phyloP scores from a whole-genome alignment of 2,113 vertebrate genomes.

The Taurulus bubalis region DNA sequence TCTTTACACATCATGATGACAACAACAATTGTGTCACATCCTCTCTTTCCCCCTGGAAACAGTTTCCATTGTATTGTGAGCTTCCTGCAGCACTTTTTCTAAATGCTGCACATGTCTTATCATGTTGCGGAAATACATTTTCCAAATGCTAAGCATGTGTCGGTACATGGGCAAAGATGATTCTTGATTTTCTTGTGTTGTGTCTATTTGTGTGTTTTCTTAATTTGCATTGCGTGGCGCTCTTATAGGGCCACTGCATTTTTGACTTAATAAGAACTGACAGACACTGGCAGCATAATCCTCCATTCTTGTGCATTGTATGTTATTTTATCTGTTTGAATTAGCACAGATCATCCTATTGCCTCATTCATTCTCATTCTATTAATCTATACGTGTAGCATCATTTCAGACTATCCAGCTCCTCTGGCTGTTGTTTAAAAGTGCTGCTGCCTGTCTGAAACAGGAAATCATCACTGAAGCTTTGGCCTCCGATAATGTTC shows the following conservation, averaged over 20 bases:
- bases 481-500: slow-evolving; percentile 56
- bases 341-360: slow-evolving; percentile 44
- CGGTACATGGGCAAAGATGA: not conserved
- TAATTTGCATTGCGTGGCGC: not conserved
- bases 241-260: not conserved
- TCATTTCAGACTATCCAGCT: slow-evolving; percentile 48
- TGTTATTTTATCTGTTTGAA: slow-evolving; percentile 21
- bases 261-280: not conserved
- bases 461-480: slow-evolving; percentile 68
- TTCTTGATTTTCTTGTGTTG: not conserved
- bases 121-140: not conserved
- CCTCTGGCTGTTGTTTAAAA: slow-evolving; percentile 54
- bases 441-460: slow-evolving; percentile 55
- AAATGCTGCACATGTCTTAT: not conserved
- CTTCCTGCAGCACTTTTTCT: not conserved
- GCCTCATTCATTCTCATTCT: slow-evolving; percentile 47
- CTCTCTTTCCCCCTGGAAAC: not conserved
- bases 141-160: not conserved
- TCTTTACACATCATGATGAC: not conserved
- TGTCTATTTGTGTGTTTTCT: not conserved
- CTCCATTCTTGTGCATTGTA: not conserved
- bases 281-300: slow-evolving; percentile 1
- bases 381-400: slow-evolving; percentile 50
- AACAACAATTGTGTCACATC: not conserved
- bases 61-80: not conserved